Conservation (phyloP, 2,113 vertebrate genomes). For the Tragelaphus buxtoni region DNA sequence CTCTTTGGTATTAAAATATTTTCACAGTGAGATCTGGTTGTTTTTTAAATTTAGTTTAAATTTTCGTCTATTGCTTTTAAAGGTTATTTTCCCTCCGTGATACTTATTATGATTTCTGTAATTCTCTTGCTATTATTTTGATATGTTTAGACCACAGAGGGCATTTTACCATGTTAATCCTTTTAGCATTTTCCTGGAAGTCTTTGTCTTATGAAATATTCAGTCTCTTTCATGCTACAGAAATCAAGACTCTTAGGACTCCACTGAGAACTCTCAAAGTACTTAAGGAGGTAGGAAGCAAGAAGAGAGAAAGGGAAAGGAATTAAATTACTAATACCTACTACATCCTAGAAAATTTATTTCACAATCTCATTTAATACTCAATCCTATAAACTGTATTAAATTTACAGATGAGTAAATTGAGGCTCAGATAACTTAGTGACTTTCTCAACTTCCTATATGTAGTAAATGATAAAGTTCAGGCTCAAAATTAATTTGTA, state of each 20-base stretch:
- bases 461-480: background rate
- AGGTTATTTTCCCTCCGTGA: constrained; percentile 8
- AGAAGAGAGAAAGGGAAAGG: background rate
- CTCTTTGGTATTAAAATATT: background rate
- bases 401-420: constrained; percentile 14
- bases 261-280: constrained; percentile 32
- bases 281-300: constrained; percentile 13
- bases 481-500: background rate
- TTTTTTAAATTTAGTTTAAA: background rate
- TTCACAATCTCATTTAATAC: constrained; percentile 9
- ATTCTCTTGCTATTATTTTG: constrained; percentile 43
- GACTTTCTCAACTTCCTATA: background rate
- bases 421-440: background rate
- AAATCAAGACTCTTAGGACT: constrained; percentile 25
- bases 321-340: constrained; percentile 27
- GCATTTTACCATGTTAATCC: constrained; percentile 42
- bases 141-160: constrained; percentile 34
- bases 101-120: constrained; percentile 8
- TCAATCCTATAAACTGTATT: background rate
- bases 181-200: constrained; percentile 39
- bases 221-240: constrained; percentile 42
- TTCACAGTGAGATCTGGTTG: background rate
- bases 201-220: constrained; percentile 61
- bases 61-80: constrained; percentile 36
- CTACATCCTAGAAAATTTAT: background rate